Conservation (phyloP, 2,113 vertebrate genomes). For the Hylia prasina region DNA sequence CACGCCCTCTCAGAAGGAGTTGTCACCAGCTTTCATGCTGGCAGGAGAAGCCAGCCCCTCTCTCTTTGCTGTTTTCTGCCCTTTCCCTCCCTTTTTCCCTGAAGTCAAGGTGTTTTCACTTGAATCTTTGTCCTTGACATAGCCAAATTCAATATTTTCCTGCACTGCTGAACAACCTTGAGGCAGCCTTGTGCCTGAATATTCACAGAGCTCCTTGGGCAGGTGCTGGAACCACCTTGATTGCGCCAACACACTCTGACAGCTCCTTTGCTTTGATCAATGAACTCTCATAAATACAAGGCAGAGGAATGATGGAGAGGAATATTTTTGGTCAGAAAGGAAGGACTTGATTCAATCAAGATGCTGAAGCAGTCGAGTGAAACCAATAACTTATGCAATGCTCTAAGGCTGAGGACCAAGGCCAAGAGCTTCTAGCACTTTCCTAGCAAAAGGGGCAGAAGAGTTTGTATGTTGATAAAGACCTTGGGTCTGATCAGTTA, state of each 20-base stretch:
- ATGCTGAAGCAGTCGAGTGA: neutral
- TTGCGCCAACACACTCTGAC: neutral
- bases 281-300: neutral
- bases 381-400: neutral
- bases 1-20: neutral
- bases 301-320: neutral
- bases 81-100: neutral
- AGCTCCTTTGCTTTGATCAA: slow-evolving; percentile 24
- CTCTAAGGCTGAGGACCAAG: neutral
- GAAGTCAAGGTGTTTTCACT: neutral
- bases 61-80: neutral
- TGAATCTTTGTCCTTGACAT: neutral
- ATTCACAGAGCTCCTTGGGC: neutral
- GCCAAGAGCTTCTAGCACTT: neutral
- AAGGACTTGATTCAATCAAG: neutral
- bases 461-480: neutral
- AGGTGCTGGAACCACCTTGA: neutral
- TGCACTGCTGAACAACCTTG: neutral
- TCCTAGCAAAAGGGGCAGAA: neutral
- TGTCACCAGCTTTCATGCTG: neutral
- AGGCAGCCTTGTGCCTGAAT: neutral
- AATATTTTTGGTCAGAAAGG: neutral
- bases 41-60: neutral
- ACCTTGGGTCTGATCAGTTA: neutral
- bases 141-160: neutral